Evolutionary conservation across 2,797 vertebrate genomes (phyloP).

Genomic region (Scyliorhinus canicula): DNA sequence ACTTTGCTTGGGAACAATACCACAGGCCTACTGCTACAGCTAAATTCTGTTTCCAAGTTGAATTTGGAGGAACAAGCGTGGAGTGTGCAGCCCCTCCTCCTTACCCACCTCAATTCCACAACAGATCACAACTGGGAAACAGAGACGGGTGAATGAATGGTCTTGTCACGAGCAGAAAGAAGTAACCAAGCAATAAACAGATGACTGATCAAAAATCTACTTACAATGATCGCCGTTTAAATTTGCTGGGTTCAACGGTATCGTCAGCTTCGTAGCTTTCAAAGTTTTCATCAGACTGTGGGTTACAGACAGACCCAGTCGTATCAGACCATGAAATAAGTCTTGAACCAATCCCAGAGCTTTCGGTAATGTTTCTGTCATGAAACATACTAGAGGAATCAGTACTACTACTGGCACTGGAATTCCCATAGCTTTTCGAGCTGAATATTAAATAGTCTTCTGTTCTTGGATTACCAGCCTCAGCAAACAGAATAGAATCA

Average conservation of each 20-base stretch:
- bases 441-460: background rate
- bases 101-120: background rate
- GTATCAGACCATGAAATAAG: background rate
- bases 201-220: background rate
- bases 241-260: background rate
- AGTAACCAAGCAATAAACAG: background rate
- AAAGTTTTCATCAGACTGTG: background rate
- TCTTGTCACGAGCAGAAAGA: background rate
- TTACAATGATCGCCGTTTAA: constrained; percentile 14
- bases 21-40: too few relatives aligned
- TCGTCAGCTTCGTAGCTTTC: background rate
- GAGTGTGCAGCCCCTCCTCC: background rate
- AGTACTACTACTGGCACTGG: background rate
- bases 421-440: background rate
- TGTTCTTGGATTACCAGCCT: background rate
- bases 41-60: background rate
- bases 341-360: background rate
- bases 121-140: background rate
- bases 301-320: background rate
- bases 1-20: too few relatives aligned
- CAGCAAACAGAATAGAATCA: background rate
- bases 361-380: background rate
- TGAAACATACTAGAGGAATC: background rate
- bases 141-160: background rate
- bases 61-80: background rate